A percentile compares a stretch with the other conserved stretches of the same genome.
Conservation (phyloP, 2,113 vertebrate species). For the Alethe castanea region DNA sequence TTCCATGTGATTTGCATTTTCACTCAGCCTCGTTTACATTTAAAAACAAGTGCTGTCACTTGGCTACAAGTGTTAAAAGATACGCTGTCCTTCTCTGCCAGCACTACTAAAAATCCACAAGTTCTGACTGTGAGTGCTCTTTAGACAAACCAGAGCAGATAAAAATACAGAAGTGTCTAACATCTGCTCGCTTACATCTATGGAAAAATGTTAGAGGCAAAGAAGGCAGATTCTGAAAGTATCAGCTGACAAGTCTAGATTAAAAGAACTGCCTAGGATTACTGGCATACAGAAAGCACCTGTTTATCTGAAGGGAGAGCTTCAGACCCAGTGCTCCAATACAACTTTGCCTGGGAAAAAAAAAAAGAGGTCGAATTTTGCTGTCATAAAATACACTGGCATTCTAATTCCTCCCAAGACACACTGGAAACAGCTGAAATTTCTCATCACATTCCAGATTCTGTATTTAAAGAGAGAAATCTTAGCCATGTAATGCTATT, state of each 20-base stretch:
- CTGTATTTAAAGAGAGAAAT: constrained; percentile 31
- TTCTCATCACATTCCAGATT: constrained; percentile 4
- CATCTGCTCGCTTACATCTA: not conserved
- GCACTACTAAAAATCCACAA: not conserved
- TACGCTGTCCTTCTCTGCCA: not conserved
- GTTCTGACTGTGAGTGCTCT: not conserved
- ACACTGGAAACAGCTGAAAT: not conserved
- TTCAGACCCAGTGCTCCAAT: not conserved
- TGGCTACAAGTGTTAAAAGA: not conserved
- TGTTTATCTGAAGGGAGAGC: not conserved
- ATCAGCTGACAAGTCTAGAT: not conserved
- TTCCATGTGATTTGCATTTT: not conserved
- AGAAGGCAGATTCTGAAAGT: not conserved
- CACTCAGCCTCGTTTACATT: not conserved
- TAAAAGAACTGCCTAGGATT: constrained; percentile 3
- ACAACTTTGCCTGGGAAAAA: not conserved
- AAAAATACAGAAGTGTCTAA: not conserved
- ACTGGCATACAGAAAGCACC: not conserved
- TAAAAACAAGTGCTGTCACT: not conserved
- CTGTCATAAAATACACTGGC: not conserved
- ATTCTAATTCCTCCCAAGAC: not conserved
- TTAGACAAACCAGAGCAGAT: not conserved
- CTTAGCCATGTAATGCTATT: constrained; percentile 2
- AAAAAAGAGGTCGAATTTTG: not conserved
- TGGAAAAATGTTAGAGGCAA: not conserved